A percentile compares a stretch with the other conserved stretches of the same genome.
Conservation (phyloP, 2,888 invertebrate species). For the Pandemis corylana region DNA sequence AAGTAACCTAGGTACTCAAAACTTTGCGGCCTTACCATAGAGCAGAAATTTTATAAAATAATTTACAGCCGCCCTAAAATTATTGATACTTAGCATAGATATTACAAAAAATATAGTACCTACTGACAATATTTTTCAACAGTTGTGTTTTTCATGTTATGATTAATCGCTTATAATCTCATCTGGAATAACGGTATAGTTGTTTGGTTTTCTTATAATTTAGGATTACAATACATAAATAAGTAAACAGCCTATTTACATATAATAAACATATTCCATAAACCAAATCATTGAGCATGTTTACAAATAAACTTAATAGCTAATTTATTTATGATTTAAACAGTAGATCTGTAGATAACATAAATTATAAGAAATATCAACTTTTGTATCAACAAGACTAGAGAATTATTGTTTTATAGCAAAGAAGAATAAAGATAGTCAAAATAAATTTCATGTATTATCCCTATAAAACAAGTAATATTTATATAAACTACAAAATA, state of each 20-base stretch:
- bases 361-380: not conserved
- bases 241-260: conserved; percentile 7
- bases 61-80: too few species aligned
- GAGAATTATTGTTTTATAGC: conserved; percentile 1
- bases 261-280: conserved; percentile 4
- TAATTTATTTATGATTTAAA: conserved; percentile 7
- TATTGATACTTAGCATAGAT: not conserved
- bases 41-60: not conserved
- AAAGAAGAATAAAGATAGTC: not conserved
- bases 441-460: not conserved
- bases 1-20: too few species aligned
- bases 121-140: not conserved
- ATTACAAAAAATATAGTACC: not conserved
- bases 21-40: too few species aligned
- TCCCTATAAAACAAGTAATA: not conserved
- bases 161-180: not conserved
- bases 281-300: conserved; percentile 29
- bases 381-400: conserved; percentile 11
- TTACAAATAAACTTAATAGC: conserved; percentile 21
- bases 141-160: not conserved
- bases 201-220: not conserved
- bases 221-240: not conserved
- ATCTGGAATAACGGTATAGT: not conserved
- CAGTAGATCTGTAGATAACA: conserved; percentile 4
- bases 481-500: not conserved